A percentile compares a stretch with the other conserved stretches of the same genome.
Conservation (phyloP, 2,888 invertebrate genomes). For the Cheilosia vernalis region DNA sequence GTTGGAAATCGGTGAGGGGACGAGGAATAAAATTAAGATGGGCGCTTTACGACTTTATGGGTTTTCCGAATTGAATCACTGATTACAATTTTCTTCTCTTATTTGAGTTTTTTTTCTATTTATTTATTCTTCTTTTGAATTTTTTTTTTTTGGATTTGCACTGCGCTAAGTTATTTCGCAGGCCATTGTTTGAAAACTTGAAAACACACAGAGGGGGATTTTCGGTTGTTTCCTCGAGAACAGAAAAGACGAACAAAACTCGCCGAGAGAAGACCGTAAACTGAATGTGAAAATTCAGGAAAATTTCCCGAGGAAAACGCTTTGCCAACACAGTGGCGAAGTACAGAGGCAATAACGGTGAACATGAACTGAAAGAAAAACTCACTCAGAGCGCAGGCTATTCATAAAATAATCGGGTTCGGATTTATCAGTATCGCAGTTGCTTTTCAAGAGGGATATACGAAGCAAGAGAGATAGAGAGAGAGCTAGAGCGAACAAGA, state of each 20-base stretch:
- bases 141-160: slow-evolving; percentile 1
- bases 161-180: slow-evolving; percentile 49
- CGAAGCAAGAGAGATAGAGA: too few species aligned
- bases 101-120: slow-evolving; percentile 7
- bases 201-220: slow-evolving; percentile 30
- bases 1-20: neutral
- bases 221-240: slow-evolving; percentile 21
- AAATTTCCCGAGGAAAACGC: slow-evolving; percentile 56
- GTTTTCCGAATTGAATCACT: slow-evolving; percentile 25
- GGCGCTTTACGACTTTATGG: neutral
- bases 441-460: neutral
- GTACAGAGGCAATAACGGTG: slow-evolving; percentile 46
- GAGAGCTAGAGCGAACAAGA: slow-evolving; percentile 5
- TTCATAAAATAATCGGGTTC: neutral
- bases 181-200: slow-evolving; percentile 39
- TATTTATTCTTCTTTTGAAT: neutral
- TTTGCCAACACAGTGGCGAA: slow-evolving; percentile 25
- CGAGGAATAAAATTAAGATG: neutral
- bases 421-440: neutral
- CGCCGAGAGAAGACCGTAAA: slow-evolving; percentile 76
- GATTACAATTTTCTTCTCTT: neutral
- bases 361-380: slow-evolving; percentile 4
- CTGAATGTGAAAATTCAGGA: slow-evolving; percentile 70
- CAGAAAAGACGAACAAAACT: slow-evolving; percentile 74
- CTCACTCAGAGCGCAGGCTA: slow-evolving; percentile 63